Conservation (phyloP, 1,140 invertebrate genomes). For the Drosophila micromelanica region DNA sequence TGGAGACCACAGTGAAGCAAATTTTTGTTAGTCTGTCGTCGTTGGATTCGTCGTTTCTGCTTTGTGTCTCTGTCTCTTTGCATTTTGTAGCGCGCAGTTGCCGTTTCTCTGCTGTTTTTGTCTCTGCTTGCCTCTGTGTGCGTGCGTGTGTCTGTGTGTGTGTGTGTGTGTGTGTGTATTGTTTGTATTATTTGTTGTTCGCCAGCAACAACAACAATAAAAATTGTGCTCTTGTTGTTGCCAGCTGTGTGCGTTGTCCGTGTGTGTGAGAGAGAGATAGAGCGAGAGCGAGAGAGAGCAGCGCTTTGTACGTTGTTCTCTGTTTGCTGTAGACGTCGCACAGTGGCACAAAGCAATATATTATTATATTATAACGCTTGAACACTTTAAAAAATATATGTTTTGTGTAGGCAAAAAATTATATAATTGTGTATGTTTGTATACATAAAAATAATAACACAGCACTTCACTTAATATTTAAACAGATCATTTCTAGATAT, state of each 20-base stretch:
- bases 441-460: no score
- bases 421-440: no score
- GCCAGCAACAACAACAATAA: slow-evolving; percentile 67
- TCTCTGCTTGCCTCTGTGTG: slow-evolving; percentile 1
- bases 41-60: slow-evolving; percentile 35
- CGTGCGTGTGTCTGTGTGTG: no score
- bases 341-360: slow-evolving; percentile 5
- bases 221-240: slow-evolving; percentile 59
- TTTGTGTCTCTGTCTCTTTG: slow-evolving; percentile 70
- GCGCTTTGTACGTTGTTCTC: slow-evolving; percentile 69
- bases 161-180: slow-evolving; percentile 50
- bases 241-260: slow-evolving; percentile 40
- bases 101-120: slow-evolving; percentile 58
- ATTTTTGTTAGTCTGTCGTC: slow-evolving; percentile 53
- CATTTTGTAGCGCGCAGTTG: slow-evolving; percentile 74
- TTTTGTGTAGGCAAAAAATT: no score
- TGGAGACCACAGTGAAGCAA: slow-evolving; percentile 36
- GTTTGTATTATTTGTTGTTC: slow-evolving; percentile 82
- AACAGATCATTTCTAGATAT: no score
- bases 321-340: slow-evolving; percentile 64
- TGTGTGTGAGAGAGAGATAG: slow-evolving; percentile 15
- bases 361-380: no score
- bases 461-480: no score
- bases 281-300: slow-evolving; percentile 39
- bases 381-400: no score